These are phyloP conservation scores for Drosophila elegans DNA, from an alignment of 1,140 invertebrate species.

Conservation along the genomic window DNA sequence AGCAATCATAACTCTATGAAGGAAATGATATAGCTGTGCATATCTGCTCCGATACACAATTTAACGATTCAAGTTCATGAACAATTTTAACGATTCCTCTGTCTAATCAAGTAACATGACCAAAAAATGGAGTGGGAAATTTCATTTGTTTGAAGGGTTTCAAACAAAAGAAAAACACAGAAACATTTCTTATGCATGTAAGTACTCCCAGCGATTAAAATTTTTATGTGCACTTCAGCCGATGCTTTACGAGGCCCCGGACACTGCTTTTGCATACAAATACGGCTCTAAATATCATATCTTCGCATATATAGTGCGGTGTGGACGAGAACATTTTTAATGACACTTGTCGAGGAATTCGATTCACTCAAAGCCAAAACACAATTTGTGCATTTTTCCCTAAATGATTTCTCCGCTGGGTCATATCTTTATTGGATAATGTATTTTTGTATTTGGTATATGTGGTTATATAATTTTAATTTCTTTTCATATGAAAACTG, in stretches of 20 bases:
- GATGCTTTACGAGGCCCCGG: conserved; percentile 62
- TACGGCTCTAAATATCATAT: conserved; percentile 11
- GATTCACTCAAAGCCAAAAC: conserved; percentile 32
- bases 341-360: conserved; percentile 63
- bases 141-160: conserved; percentile 1
- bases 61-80: conserved; percentile 72
- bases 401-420: conserved; percentile 62
- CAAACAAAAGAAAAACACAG: conserved; percentile 12
- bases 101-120: conserved; percentile 50
- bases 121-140: not conserved
- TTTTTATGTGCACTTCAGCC: conserved; percentile 73
- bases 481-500: conserved; percentile 75
- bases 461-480: conserved; percentile 68
- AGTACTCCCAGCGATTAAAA: conserved; percentile 67
- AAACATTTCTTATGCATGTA: conserved; percentile 64
- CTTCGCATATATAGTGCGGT: conserved; percentile 1
- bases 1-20: conserved; percentile 46
- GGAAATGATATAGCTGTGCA: conserved; percentile 18
- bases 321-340: conserved; percentile 57
- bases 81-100: conserved; percentile 57
- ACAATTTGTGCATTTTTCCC: conserved; percentile 72
- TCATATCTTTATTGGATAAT: conserved; percentile 79
- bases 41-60: conserved; percentile 57
- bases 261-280: conserved; percentile 77
- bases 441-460: conserved; percentile 53